Base-by-base conservation (phyloP, 1,140 invertebrate species). In the Zaprionus nigranus region DNA sequence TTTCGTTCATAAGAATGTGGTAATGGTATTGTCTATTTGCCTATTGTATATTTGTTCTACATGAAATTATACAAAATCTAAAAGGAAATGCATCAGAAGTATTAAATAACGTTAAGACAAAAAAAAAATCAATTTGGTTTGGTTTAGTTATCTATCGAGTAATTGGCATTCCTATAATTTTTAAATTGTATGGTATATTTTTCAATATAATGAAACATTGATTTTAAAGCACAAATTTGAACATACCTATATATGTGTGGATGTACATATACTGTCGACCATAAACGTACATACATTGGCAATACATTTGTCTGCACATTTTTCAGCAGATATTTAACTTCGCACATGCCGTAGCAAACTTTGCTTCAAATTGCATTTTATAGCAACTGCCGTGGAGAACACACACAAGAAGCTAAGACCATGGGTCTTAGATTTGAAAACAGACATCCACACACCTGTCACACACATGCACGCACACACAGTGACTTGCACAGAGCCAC, bases 401-500 rank as follows among this genome's bases (percentile, higher is more conserved):
- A 60, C 43, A 59, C 54, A 49, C 40, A 74, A 53, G 34, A 46
- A 73, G 56, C 73, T 80, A 78, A 81, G 73, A 66, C 60, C 60
- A 58, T 46, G 40, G 64, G 84, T 65, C 61, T 88, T 75, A 64
- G 78, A 83, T 71, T 79, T 82, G 65, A 51, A 57, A 38, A 71
- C 67, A 69, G 22, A n/a, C 3, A 43, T 38, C 56, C n/a, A 12
- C 20, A 73, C 40, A 62, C 57, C 40, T 72, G 13, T 38, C 56
- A 49, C 20, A 68, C 20, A 11, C 13, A 51, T 54, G 58, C 66
- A 65, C 70, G 28, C 57, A 24, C 60, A 78, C 43, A 56, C 28
- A n/a, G 15, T 51, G 54, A 22, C 34, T 15, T 36, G 20, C 54
- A 62, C 62, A 66, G 24, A 34, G 26, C 56, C 49, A 73, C 62